Conservation (phyloP, 2,888 invertebrate genomes). For the Chrysomela aeneicollis region DNA sequence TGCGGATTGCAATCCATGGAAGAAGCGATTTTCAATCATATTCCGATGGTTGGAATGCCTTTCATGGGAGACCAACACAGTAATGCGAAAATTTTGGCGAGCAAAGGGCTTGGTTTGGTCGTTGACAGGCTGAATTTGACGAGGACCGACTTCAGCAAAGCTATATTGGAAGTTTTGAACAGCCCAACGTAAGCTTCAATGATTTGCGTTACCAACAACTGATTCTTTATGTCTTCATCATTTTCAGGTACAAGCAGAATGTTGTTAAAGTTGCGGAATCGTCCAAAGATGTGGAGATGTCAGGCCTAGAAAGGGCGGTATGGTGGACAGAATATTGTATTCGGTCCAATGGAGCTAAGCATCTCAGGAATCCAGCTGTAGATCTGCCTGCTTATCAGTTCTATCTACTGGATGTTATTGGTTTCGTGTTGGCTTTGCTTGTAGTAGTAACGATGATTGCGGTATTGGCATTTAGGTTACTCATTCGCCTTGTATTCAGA, state of each 20-base stretch:
- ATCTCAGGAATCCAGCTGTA: constrained; percentile 39
- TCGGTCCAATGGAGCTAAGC: constrained; percentile 46
- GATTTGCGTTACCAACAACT: background rate
- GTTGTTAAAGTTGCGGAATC: constrained; percentile 34
- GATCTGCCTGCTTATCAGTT: constrained; percentile 44
- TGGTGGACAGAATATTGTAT: constrained; percentile 54
- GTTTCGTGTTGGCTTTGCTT: constrained; percentile 23
- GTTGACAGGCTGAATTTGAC: constrained; percentile 39
- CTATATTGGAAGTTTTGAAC: constrained; percentile 47
- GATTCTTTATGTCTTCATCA: background rate
- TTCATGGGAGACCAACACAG: constrained; percentile 53
- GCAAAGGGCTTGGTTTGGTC: constrained; percentile 41
- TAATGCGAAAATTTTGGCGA: constrained; percentile 43
- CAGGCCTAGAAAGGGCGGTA: constrained; percentile 47
- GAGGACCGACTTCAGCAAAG: constrained; percentile 40
- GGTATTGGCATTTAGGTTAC: constrained; percentile 8
- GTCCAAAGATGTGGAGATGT: constrained; percentile 43
- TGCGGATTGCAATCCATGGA: constrained; percentile 57
- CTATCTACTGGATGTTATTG: constrained; percentile 46
- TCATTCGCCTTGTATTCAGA: background rate
- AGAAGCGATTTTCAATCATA: constrained; percentile 56
- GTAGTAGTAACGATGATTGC: constrained; percentile 4
- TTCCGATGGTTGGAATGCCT: constrained; percentile 58
- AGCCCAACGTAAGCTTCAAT: constrained; percentile 45
- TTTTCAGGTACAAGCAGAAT: constrained; percentile 46